Conservation (phyloP, 2,797 vertebrate species). For the Erithacus rubecula region DNA sequence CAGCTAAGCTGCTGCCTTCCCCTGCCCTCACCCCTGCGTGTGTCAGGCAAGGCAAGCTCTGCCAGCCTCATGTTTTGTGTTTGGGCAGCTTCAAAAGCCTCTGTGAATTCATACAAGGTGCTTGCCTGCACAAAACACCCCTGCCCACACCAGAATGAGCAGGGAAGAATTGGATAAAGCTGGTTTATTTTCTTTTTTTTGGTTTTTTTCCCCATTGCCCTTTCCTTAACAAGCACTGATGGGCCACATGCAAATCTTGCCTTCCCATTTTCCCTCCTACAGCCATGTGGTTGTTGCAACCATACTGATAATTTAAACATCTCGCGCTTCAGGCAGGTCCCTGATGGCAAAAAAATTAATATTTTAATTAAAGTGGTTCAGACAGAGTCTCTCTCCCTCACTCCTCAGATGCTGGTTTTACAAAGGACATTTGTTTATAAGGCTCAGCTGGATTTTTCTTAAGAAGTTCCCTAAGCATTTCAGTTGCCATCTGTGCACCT, state of each 20-base stretch:
- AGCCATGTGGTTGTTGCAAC: neutral
- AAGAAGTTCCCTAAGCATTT: constrained; percentile 47
- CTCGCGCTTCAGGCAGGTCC: neutral
- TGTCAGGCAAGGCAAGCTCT: neutral
- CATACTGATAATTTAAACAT: neutral
- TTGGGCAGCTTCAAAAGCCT: neutral
- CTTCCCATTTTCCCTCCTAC: neutral
- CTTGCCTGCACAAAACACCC: neutral
- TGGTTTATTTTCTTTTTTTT: neutral
- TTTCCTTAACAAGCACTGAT: neutral
- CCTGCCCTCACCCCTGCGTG: neutral
- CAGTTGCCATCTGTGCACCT: constrained; percentile 53
- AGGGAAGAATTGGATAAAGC: neutral
- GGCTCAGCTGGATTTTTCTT: constrained; percentile 50
- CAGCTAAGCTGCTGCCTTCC: neutral
- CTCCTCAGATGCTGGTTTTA: neutral
- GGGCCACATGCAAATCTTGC: neutral
- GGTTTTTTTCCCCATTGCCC: accelerated
- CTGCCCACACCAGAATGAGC: neutral
- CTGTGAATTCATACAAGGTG: neutral
- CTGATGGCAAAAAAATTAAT: neutral
- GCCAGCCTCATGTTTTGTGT: neutral
- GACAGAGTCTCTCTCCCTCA: neutral
- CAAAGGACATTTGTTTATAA: constrained; percentile 21
- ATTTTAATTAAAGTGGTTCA: neutral